Conservation (phyloP, 2,797 vertebrate species). For the Eospalax fontanierii region DNA sequence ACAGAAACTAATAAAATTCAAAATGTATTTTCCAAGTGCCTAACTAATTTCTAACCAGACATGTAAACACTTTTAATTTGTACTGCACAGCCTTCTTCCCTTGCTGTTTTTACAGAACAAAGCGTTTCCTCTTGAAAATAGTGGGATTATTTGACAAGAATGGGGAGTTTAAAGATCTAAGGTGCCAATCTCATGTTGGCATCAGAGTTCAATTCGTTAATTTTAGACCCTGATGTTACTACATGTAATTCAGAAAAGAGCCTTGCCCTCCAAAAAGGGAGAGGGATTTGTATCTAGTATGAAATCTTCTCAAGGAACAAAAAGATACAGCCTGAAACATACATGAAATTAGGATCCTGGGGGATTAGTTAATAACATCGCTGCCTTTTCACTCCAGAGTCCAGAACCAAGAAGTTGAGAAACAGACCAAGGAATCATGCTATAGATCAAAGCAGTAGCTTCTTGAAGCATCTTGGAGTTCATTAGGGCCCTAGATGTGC, state of each 20-base stretch:
- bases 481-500: background rate
- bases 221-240: background rate
- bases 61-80: slow-evolving; percentile 27
- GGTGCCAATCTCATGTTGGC: background rate
- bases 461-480: background rate
- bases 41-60: slow-evolving; percentile 25
- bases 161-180: background rate
- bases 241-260: background rate
- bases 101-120: background rate
- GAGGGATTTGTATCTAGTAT: background rate
- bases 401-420: slow-evolving; percentile 23
- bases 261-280: background rate
- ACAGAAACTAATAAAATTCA: slow-evolving; percentile 8
- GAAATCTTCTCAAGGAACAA: slow-evolving; percentile 5
- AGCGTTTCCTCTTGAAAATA: slow-evolving; percentile 34
- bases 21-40: slow-evolving; percentile 19
- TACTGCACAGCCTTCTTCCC: background rate
- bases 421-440: background rate
- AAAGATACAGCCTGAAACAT: background rate
- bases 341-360: background rate
- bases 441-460: background rate
- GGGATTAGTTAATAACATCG: background rate
- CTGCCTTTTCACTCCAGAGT: background rate
- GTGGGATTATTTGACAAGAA: background rate
- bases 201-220: background rate